Percentiles rank a stretch among this genome's conserved stretches.
phyloP scores from a whole-genome alignment of 2,888 invertebrate species.

The Limnephilus rhombicus region DNA sequence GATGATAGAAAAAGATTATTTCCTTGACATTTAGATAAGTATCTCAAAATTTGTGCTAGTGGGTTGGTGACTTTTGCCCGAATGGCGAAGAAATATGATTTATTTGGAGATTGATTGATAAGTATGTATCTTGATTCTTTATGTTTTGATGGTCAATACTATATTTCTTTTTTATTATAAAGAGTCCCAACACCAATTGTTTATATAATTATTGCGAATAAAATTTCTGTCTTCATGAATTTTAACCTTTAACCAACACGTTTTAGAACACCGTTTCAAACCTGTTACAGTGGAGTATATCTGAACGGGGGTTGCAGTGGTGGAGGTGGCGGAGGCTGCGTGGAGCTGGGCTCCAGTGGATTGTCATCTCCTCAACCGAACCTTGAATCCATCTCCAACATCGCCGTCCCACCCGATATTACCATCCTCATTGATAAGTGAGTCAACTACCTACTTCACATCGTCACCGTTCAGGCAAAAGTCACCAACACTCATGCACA shows the following conservation, averaged over 20 bases:
- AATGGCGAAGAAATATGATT: no score
- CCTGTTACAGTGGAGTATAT: slow-evolving; percentile 63
- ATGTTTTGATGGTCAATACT: not conserved
- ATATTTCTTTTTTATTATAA: not conserved
- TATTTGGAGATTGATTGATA: no score
- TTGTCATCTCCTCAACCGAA: slow-evolving; percentile 63
- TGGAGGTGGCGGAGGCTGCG: slow-evolving; percentile 58
- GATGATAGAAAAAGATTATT: no score
- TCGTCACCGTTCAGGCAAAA: not conserved
- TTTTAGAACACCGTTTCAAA: not conserved
- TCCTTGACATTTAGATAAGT: no score
- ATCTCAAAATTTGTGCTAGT: no score
- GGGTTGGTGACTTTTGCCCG: no score
- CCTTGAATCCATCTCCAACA: slow-evolving; percentile 64
- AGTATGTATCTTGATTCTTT: no score
- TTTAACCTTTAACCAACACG: not conserved
- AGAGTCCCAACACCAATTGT: not conserved
- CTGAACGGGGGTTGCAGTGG: slow-evolving; percentile 60
- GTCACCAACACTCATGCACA: no score
- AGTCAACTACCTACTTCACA: slow-evolving; percentile 66
- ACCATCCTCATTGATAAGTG: slow-evolving; percentile 77
- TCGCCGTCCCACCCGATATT: slow-evolving; percentile 74
- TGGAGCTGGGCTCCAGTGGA: slow-evolving; percentile 59
- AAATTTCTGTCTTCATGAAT: not conserved
- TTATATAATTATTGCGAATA: not conserved